phyloP scores from a whole-genome alignment of 2,888 invertebrate species.

The Trachelus tabidus region DNA sequence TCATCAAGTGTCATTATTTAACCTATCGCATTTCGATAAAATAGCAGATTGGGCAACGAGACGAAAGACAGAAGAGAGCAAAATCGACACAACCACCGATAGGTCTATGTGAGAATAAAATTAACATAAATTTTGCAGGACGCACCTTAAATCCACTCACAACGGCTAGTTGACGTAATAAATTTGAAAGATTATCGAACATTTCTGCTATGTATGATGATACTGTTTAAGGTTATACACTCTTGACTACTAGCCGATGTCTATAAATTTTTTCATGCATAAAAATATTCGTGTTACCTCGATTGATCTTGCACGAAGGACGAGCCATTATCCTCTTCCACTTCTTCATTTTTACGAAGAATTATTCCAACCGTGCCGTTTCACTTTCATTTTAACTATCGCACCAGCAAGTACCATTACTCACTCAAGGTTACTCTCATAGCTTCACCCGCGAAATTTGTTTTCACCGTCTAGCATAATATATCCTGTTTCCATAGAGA shows the following conservation, averaged over 20 bases:
- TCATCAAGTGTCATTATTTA: background rate
- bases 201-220: background rate
- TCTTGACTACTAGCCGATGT: background rate
- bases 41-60: background rate
- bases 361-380: background rate
- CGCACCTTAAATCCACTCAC: background rate
- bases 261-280: background rate
- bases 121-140: background rate
- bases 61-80: background rate
- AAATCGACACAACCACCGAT: background rate
- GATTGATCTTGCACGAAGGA: background rate
- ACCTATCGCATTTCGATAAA: background rate
- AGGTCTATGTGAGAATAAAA: background rate
- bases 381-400: background rate
- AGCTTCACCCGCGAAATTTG: background rate
- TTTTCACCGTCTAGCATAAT: background rate
- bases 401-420: background rate
- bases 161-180: background rate
- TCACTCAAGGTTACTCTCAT: background rate
- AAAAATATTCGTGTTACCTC: background rate
- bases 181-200: background rate
- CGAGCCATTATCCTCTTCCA: background rate
- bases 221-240: background rate
- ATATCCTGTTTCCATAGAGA: background rate
- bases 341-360: background rate